phyloP scores from a whole-genome alignment of 2,888 invertebrate genomes.

The Polyommatus icarus region DNA sequence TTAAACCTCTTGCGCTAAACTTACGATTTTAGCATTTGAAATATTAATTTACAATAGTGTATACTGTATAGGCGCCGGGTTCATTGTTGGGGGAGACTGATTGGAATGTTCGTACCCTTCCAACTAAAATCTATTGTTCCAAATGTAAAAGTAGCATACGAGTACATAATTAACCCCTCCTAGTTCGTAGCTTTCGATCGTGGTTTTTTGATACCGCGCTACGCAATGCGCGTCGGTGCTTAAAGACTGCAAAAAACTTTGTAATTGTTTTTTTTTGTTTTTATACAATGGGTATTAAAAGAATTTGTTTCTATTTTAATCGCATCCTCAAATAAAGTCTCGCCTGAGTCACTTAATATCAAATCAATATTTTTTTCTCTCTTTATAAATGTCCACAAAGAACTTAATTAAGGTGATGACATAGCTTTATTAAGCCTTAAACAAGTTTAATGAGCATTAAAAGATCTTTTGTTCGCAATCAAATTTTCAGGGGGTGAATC shows the following conservation, averaged over 20 bases:
- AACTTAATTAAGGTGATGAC: background rate
- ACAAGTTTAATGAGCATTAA: background rate
- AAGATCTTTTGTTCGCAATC: background rate
- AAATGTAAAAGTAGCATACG: background rate
- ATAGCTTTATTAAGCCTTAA: background rate
- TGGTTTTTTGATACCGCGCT: background rate
- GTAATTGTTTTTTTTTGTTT: background rate
- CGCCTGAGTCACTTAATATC: background rate
- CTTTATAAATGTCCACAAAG: background rate
- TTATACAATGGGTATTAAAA: background rate
- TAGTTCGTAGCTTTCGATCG: constrained; percentile 1
- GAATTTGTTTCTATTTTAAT: background rate
- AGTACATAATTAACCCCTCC: background rate
- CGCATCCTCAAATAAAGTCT: background rate
- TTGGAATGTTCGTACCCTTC: background rate
- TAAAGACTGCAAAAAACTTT: background rate
- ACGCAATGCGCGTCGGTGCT: background rate
- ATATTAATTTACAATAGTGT: background rate
- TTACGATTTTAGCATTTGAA: background rate
- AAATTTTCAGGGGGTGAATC: background rate
- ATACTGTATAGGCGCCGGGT: background rate
- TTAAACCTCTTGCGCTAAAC: background rate
- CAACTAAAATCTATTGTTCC: constrained; percentile 7
- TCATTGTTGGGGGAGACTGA: background rate
- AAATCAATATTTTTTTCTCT: background rate